These are phyloP conservation scores for Cephonodes hylas DNA, from an alignment of 2,888 invertebrate genomes.

Conservation along the genomic window DNA sequence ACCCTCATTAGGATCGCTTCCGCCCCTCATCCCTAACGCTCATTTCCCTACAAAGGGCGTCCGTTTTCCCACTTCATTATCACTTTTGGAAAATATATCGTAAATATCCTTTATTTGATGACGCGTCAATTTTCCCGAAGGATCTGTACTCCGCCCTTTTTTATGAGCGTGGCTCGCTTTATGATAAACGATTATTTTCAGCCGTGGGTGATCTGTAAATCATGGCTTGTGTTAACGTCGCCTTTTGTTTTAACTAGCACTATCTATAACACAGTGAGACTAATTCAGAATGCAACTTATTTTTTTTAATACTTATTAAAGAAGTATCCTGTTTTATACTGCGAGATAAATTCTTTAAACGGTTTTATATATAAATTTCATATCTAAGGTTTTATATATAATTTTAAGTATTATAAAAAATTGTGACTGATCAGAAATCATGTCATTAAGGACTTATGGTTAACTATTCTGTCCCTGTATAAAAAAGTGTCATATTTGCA, in stretches of 20 bases:
- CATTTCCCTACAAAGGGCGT: conserved; percentile 7
- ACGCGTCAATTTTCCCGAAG: conserved; percentile 2
- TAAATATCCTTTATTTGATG: conserved; percentile 8
- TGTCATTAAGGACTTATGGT: too few species aligned
- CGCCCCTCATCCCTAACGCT: conserved; percentile 1
- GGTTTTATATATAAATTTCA: too few species aligned
- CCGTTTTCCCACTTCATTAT: not conserved
- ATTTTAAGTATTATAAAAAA: too few species aligned
- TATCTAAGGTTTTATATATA: too few species aligned
- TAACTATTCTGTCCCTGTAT: too few species aligned
- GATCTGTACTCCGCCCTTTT: not conserved
- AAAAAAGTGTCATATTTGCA: too few species aligned
- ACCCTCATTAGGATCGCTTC: not conserved
- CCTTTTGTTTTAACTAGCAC: not conserved
- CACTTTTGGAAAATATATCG: conserved; percentile 3
- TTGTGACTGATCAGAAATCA: too few species aligned
- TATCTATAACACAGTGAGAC: too few species aligned
- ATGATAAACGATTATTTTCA: not conserved
- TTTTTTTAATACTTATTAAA: too few species aligned
- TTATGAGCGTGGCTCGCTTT: not conserved
- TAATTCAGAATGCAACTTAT: too few species aligned
- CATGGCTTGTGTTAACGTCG: not conserved
- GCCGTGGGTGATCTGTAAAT: not conserved
- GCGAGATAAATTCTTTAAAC: too few species aligned
- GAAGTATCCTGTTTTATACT: too few species aligned